Evolutionary conservation across 1,140 invertebrate species (phyloP), one percentile per base, ranked within the genome.

Genomic region (Armadillidium nasatum): DNA sequence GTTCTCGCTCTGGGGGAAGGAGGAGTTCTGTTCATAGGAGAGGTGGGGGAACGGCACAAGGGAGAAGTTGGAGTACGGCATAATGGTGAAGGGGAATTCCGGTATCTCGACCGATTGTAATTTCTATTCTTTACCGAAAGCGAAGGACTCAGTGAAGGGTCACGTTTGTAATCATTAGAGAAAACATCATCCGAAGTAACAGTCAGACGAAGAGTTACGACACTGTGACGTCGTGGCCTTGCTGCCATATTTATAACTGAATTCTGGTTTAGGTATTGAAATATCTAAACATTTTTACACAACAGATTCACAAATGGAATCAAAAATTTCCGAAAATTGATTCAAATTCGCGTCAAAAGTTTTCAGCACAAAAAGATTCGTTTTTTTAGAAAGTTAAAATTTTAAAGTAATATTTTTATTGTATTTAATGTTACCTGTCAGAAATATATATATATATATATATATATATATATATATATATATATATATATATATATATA

Each of bases 131-230:
- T 33, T 13, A 50, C 43, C 7, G 67, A 13, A 4, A 76, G 44
- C 4, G 43, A 50, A 19, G 68, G 68, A 13, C 43, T 22, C 7
- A 43, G 13, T 11, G 68, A 70, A 11, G 33, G 19, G 22, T 22
- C 22, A 13, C 0, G 19, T 22, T 7, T 71, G 33, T n/a, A 45
- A 10, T 69, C 33, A 44, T 15, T 43, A 21, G 67, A 15, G 43
- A 44, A 45, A n/a, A 76, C 69, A 10, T 71, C 74, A 43, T 71
- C 67, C 15, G 68, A 69, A 0, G 45, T 45, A 44, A 69, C 74
- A n/a, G 68, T 71, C 22, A 71, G 67, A 71, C 74, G 74, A 11
- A 71, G 67, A 13, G 68, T 50, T 7, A 71, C 44, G 22, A 71
- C 67, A 67, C 44, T 46, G 68, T 69, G 68, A 43, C 67, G 74